Evolutionary conservation across 2,797 vertebrate species (phyloP).

Genomic region (Sebastes iracundus): DNA sequence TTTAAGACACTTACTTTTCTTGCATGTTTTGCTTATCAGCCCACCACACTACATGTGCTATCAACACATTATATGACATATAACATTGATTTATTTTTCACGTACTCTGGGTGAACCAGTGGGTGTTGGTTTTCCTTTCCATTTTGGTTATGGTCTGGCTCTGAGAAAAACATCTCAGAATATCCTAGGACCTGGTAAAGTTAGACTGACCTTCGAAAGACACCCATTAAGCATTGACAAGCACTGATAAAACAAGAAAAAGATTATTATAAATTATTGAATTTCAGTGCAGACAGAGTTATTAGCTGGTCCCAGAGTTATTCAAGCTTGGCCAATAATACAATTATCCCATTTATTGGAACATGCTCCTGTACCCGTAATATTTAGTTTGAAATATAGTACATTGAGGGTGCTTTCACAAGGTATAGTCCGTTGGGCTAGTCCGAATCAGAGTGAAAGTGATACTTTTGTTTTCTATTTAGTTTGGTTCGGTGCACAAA

Average conservation of each 20-base stretch:
- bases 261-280: too few relatives aligned
- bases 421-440: too few relatives aligned
- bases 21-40: constrained; percentile 4
- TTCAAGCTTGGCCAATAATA: background rate
- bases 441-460: too few relatives aligned
- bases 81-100: background rate
- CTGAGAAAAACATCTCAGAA: constrained; percentile 2
- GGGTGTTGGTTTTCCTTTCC: background rate
- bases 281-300: background rate
- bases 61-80: constrained; percentile 21
- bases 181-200: background rate
- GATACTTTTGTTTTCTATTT: background rate
- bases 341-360: background rate
- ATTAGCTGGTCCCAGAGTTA: background rate
- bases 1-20: constrained; percentile 3
- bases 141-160: background rate
- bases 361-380: background rate
- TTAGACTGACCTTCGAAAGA: background rate
- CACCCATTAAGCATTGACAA: background rate
- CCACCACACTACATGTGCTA: background rate
- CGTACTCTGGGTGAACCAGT: background rate
- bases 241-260: background rate
- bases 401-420: background rate
- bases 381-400: background rate
- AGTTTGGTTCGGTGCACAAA: too few relatives aligned